Base-by-base conservation (phyloP, 2,888 invertebrate species). In the Chromoteleia sp. region DNA sequence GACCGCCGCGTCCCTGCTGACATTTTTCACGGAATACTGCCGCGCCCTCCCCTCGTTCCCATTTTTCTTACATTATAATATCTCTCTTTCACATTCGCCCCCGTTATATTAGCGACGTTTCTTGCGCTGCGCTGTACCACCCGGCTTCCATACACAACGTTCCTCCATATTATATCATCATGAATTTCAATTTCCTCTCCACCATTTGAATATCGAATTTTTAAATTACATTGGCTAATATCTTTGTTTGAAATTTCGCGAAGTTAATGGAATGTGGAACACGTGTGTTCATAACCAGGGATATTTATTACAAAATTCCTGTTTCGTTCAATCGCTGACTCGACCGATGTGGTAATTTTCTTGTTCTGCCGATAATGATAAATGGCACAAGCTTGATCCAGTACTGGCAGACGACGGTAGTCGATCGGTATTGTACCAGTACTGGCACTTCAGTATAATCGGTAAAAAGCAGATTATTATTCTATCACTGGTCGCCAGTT, bases 1-100 rank as follows among this genome's bases (percentile, higher is more conserved):
- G 59, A 58, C 82, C 71, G 29, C 43, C 59, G 68, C 76, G 56
- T 59, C 59, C 61, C 63, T 58, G 41, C 59, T 70, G 65, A 84
- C 85, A 88, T 87, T 86, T 86, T 87, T 86, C 87, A 86, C 83
- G 59, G 79, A 85, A 84, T 82, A 82, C 83, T 84, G 82, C 70
- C 30, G 19, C 25, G 19, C 14, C 54, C 41, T 50, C 56, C 56
- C 67, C 61, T 75, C 61, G 30, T 56, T 80, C 36, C 71, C 82
- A 78, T 78, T 84, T 84, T 84, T 82, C 82, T 84, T 76, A 79
- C 84, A 83, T 82, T 84, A 84, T 84, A 84, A 83, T 84, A 82
- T 80, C 74, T 71, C 67, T 77, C 81, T 73, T 68, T 74, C 70
- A 67, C 54, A 68, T 76, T 82, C 65, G 67, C 71, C 48, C 36